Conservation (phyloP, 2,113 vertebrate species). For the Gobius niger region DNA sequence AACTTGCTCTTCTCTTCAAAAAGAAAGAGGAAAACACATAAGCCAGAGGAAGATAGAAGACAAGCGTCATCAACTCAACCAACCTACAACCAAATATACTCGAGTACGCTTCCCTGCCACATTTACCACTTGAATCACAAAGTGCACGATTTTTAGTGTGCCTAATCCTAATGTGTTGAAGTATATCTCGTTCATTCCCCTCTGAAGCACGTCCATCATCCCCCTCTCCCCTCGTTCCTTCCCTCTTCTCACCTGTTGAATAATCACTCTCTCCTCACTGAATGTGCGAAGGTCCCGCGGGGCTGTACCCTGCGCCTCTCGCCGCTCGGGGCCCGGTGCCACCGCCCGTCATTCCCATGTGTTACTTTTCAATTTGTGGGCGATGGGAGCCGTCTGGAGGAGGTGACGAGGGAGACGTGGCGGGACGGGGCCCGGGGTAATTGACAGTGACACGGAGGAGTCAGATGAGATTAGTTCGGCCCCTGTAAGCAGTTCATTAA, state of each 20-base stretch:
- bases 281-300: slow-evolving; percentile 5
- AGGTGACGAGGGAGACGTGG: slow-evolving; percentile 50
- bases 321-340: slow-evolving; percentile 6
- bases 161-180: too few species aligned
- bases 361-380: slow-evolving; percentile 77
- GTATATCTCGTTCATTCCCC: neutral
- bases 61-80: too few species aligned
- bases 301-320: slow-evolving; percentile 5
- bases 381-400: slow-evolving; percentile 37
- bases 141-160: too few species aligned
- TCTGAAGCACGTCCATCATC: neutral
- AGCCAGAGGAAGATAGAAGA: too few species aligned
- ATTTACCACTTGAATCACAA: too few species aligned
- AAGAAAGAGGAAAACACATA: too few species aligned
- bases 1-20: too few species aligned
- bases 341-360: slow-evolving; percentile 54
- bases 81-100: too few species aligned
- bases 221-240: too few species aligned
- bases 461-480: slow-evolving; percentile 81
- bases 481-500: slow-evolving; percentile 74
- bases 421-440: slow-evolving; percentile 66
- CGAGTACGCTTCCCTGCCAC: too few species aligned
- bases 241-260: slow-evolving; percentile 13
- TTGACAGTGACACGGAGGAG: slow-evolving; percentile 81
- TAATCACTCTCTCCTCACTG: slow-evolving; percentile 11